Evolutionary conservation across 2,113 vertebrate genomes (phyloP).

Genomic region (Anoura caudifer): DNA sequence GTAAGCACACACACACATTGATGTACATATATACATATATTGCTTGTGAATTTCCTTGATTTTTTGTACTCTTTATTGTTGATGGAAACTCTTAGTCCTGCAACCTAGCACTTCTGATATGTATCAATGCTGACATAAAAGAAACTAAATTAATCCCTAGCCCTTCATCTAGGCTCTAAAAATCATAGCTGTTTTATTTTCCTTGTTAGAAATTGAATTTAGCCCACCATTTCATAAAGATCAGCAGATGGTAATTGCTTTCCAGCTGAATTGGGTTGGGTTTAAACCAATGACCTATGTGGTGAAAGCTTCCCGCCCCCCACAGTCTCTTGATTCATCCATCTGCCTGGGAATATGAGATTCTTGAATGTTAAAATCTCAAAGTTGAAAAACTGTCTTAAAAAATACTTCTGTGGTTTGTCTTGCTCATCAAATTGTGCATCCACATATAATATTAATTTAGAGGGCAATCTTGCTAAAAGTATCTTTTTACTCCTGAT

Average conservation of each 20-base stretch:
- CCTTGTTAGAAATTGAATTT: constrained; percentile 59
- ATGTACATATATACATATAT: background rate
- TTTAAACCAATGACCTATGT: constrained; percentile 64
- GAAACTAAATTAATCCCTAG: constrained; percentile 43
- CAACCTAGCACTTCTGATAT: constrained; percentile 2
- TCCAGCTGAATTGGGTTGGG: constrained; percentile 23
- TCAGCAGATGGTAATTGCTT: constrained; percentile 56
- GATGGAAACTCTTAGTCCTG: background rate
- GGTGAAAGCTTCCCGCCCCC: background rate
- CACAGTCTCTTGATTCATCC: background rate
- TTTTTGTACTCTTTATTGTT: background rate
- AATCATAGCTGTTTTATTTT: constrained; percentile 65
- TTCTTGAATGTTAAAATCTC: constrained; percentile 25
- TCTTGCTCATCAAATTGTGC: constrained; percentile 9
- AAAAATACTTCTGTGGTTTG: background rate
- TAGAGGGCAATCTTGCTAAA: background rate
- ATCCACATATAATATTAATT: constrained; percentile 44
- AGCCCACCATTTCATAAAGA: constrained; percentile 52
- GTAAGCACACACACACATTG: background rate
- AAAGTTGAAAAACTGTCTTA: constrained; percentile 26
- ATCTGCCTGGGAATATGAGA: background rate
- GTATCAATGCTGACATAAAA: constrained; percentile 25
- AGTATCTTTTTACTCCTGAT: background rate
- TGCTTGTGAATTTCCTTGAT: background rate
- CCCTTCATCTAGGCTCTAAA: background rate